Evolutionary conservation across 2,888 invertebrate genomes (phyloP).

Genomic region (Rapana venosa): DNA sequence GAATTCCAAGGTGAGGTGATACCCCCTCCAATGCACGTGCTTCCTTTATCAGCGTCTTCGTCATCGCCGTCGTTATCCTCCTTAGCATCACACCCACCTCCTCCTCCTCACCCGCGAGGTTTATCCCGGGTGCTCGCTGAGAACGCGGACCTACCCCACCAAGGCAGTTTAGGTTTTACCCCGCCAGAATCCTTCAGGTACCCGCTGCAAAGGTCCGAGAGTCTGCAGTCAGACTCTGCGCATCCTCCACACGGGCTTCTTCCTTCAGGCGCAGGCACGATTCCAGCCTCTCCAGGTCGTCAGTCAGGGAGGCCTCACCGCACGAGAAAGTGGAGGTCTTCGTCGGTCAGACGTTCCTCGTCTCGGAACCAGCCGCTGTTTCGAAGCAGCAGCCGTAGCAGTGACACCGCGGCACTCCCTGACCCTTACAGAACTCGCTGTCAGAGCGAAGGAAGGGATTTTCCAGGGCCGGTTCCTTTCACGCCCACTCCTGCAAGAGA

Average conservation of each 20-base stretch:
- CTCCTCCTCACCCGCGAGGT: neutral
- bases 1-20: too few species aligned
- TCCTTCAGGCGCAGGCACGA: neutral
- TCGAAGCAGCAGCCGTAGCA: neutral
- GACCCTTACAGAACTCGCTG: too few species aligned
- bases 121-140: neutral
- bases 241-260: neutral
- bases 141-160: neutral
- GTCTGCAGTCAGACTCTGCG: neutral
- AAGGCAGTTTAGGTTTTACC: neutral
- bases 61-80: neutral
- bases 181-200: neutral
- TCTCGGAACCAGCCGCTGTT: neutral
- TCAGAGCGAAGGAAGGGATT: too few species aligned
- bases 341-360: neutral
- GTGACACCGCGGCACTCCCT: too few species aligned
- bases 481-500: too few species aligned
- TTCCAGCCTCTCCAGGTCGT: neutral
- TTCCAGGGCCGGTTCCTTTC: too few species aligned
- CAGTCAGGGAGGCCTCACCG: neutral
- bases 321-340: neutral
- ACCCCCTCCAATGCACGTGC: neutral
- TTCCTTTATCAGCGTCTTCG: neutral
- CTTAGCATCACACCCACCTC: neutral
- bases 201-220: conserved; percentile 18